Conservation (phyloP, 1,140 invertebrate species). For the Magallana gigas region DNA sequence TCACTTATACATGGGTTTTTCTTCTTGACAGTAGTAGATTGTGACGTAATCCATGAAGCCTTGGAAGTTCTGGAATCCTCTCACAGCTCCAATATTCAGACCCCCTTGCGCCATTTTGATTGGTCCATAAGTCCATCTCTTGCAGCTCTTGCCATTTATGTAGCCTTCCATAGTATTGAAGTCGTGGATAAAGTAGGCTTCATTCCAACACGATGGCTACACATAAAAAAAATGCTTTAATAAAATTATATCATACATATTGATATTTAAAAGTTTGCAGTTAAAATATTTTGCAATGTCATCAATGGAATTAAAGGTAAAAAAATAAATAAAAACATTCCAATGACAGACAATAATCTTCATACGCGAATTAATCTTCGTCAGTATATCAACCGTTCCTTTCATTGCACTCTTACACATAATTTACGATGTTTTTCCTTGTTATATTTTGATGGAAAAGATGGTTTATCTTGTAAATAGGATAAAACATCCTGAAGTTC, state of each 20-base stretch:
- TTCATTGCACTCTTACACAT: too few species aligned
- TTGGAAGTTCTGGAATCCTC: constrained; percentile 10
- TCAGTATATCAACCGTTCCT: too few species aligned
- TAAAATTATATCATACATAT: background rate
- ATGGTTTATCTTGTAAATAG: background rate
- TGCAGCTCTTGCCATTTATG: constrained; percentile 8
- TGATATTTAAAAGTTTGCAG: background rate
- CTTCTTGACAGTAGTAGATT: constrained; percentile 24
- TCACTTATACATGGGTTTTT: background rate
- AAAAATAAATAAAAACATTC: too few species aligned
- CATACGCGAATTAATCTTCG: too few species aligned
- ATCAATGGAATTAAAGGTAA: background rate
- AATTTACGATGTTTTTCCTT: too few species aligned
- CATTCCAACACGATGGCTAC: constrained; percentile 16
- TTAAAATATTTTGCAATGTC: background rate
- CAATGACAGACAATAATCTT: too few species aligned
- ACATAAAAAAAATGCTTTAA: background rate
- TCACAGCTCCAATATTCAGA: constrained; percentile 3
- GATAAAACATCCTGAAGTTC: background rate
- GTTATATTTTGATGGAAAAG: too few species aligned
- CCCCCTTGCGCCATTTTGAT: constrained; percentile 4
- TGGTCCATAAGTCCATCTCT: constrained; percentile 23
- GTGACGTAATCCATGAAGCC: constrained; percentile 38
- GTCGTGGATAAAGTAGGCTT: constrained; percentile 38
- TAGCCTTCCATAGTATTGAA: background rate